Conservation (phyloP, 2,113 vertebrate genomes). For the Mastomys coucha region DNA sequence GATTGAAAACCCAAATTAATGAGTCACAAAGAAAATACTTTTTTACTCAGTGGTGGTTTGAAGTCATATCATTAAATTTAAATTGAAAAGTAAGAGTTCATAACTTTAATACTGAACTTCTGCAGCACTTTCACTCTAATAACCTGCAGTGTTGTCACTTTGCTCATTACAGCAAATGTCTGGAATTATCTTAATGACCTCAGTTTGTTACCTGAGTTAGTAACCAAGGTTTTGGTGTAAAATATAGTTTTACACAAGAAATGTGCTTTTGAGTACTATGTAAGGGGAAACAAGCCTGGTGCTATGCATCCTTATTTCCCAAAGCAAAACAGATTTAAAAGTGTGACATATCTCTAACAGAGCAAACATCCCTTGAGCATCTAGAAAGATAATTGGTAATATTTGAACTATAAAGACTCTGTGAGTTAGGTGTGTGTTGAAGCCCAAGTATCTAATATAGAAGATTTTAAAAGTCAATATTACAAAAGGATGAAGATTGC, state of each 20-base stretch:
- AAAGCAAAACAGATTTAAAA: constrained; percentile 1
- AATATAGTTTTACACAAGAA: neutral
- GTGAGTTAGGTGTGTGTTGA: neutral
- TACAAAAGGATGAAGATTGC: neutral
- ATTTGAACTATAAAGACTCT: neutral
- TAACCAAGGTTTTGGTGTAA: neutral
- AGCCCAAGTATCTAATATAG: neutral
- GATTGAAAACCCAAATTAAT: neutral
- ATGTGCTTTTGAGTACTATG: neutral
- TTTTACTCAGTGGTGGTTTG: neutral
- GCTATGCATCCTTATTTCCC: neutral
- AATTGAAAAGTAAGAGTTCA: neutral
- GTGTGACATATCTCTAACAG: neutral
- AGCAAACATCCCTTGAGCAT: neutral
- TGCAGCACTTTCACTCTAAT: neutral
- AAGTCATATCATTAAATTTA: neutral
- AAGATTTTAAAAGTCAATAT: neutral
- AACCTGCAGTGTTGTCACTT: neutral
- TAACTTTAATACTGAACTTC: neutral
- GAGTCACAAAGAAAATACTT: constrained; percentile 3
- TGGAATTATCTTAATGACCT: neutral
- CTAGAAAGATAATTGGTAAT: neutral
- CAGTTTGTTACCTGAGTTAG: neutral
- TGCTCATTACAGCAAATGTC: neutral
- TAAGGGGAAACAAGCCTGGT: neutral